These are phyloP conservation scores for Scelioninae gen. 1 DNA, from an alignment of 2,888 invertebrate species.

Conservation along the genomic window DNA sequence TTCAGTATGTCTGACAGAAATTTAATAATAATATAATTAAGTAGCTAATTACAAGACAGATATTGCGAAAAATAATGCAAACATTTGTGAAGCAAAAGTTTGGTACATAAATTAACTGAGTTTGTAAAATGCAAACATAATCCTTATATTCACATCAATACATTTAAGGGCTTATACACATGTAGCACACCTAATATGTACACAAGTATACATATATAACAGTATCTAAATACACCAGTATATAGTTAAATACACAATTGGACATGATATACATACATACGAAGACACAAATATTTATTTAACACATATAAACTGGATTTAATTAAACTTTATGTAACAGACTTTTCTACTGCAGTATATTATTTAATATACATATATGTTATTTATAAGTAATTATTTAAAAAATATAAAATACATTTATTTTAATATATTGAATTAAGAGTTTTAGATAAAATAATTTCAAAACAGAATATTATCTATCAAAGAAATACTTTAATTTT, in stretches of 20 bases:
- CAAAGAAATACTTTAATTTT: too few species aligned
- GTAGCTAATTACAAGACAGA: too few species aligned
- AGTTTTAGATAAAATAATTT: too few species aligned
- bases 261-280: constrained; percentile 38
- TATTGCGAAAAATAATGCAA: too few species aligned
- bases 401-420: too few species aligned
- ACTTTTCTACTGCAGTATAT: too few species aligned
- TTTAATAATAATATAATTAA: too few species aligned
- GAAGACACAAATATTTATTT: constrained; percentile 28
- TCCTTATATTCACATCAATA: background rate
- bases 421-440: too few species aligned
- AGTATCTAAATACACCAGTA: constrained; percentile 15
- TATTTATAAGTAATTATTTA: too few species aligned
- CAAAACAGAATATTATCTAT: too few species aligned
- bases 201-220: constrained; percentile 11
- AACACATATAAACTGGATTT: constrained; percentile 16
- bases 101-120: background rate
- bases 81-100: background rate
- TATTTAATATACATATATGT: background rate
- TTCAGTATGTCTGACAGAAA: too few species aligned
- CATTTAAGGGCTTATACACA: constrained; percentile 5
- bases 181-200: constrained; percentile 7
- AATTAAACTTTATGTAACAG: constrained; percentile 13
- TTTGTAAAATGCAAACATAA: constrained; percentile 1
- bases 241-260: constrained; percentile 39